These are phyloP conservation scores for Dorcus parallelipipedus DNA, from an alignment of 2,888 invertebrate species.

Conservation along the genomic window DNA sequence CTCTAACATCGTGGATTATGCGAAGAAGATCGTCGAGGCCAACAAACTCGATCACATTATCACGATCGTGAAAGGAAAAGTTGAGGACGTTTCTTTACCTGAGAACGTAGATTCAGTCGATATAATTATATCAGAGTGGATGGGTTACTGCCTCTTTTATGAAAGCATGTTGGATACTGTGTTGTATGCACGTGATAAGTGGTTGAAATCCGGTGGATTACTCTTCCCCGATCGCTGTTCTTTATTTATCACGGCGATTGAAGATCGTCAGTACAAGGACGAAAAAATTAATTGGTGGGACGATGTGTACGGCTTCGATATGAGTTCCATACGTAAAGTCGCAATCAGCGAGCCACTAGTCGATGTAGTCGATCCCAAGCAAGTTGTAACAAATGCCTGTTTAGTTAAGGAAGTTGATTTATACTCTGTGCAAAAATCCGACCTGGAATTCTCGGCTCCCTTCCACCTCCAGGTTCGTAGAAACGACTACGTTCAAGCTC, in stretches of 20 bases:
- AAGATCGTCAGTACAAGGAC: conserved; percentile 98
- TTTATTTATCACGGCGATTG: conserved; percentile 88
- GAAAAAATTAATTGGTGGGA: conserved; percentile 99
- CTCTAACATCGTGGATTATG: conserved; percentile 97
- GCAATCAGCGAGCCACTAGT: conserved; percentile 98
- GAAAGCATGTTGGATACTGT: conserved; percentile 99
- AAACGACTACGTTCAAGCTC: conserved; percentile 95
- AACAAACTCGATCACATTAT: conserved; percentile 77
- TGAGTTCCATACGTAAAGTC: conserved; percentile 97
- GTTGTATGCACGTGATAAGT: conserved; percentile 96
- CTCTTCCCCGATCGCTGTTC: conserved; percentile 93
- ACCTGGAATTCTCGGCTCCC: conserved; percentile 87
- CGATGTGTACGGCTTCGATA: conserved; percentile 99
- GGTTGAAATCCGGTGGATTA: conserved; percentile 89
- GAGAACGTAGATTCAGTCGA: conserved; percentile 90
- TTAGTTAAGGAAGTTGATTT: conserved; percentile 96
- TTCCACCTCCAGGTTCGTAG: conserved; percentile 76
- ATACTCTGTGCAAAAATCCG: conserved; percentile 94
- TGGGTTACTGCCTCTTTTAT: conserved; percentile 87
- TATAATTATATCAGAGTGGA: conserved; percentile 81
- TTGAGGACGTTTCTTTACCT: conserved; percentile 93
- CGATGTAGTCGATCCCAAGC: conserved; percentile 97
- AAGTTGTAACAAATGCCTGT: conserved; percentile 94
- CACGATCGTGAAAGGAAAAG: conserved; percentile 76
- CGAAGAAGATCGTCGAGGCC: conserved; percentile 88